Base-by-base conservation (phyloP, 2,888 invertebrate genomes). In the Pyrrhia umbra region DNA sequence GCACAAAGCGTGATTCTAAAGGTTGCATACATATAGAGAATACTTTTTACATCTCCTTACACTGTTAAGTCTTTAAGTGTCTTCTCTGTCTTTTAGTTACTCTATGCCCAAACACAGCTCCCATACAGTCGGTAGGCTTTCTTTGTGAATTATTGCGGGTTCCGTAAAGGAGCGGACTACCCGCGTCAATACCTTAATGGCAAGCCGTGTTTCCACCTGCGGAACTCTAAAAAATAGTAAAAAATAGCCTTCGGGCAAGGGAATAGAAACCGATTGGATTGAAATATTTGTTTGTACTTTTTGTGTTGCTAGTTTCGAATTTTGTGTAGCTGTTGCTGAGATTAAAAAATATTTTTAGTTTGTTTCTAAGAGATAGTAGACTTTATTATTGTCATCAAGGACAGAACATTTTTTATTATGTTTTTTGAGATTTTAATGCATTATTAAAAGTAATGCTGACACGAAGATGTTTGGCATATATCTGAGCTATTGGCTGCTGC, bases 81-180 rank as follows among this genome's bases (percentile, higher is more conserved):
- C 9, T 10, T 6, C 42, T 80, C 72, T 68, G 27, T 51, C 9
- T 51, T 47, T 39, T 51, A 43, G 37, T 16, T 77, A 75, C 59
- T 90, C 92, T 90, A 56, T 86, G 84, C 45, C 64, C 46, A 83
- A 79, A 79, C 83, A 86, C 87, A 85, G 88, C 87, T 89, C 81
- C 81, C 78, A 87, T 90, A 91, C 90, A 88, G 89, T 62, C 64
- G 67, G 88, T 77, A 83, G 90, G 88, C 84, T 89, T 91, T 91
- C 92, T 93, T 93, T 93, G 94, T 94, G 92, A 94, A 93, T 94
- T 93, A 94, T 94, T 90, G 88, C 91, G 90, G 92, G 89, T 86
- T 86, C 87, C 86, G 87, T 73, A 83, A 84, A 82, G 84, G 83
- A 80, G 79, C 77, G 85, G 75, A 80, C 79, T 80, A 83, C 83